Evolutionary conservation across 1,140 invertebrate species (phyloP), one percentile per base, ranked within the genome.

Genomic region (Penaeus chinensis): DNA sequence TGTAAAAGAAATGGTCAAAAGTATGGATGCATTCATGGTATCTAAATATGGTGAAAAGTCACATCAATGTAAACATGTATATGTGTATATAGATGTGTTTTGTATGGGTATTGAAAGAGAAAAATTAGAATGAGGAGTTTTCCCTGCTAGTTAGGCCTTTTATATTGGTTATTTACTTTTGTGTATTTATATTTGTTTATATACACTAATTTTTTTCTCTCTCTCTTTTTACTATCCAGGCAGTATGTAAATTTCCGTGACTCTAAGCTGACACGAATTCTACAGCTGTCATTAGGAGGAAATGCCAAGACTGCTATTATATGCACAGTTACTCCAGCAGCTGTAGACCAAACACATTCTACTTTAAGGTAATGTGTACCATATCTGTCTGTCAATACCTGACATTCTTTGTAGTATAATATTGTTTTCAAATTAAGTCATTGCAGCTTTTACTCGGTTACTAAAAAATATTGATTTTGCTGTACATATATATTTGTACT

Each of bases 231-330:
- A 10, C 62, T 71, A 65, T 63, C 22, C 87, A 91, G 89, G 22
- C 47, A 63, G 16, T 89, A 82, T 76, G 71, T 91, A 18, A 90
- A 90, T 76, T 91, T 85, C 82, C 77, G 91, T 19, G 90, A 91
- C 63, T 91, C 90, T 22, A 91, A 91, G 80, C 65, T 91, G 5
- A 98, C 97, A 0, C 93, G 96, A 74, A 94, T 98, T 37, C 92
- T 98, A 7, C 95, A 97, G 91, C 94, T 95, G 84, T 97, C 97
- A 0, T 92, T 98, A 10, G 96, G 96, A 62, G 97, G 97, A 0
- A 98, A 98, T 92, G 95, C 96, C 0, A 95, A 95, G 91, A 98
- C 97, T 0, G 94, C 95, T n/a, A 96, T 98, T 79, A 96, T 98
- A 63, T 96, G 96, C 90, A 95, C 95, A 0, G 93, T 97, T 7